phyloP scores from a whole-genome alignment of 2,888 invertebrate genomes.

The Vannuccia rotundouncinata region DNA sequence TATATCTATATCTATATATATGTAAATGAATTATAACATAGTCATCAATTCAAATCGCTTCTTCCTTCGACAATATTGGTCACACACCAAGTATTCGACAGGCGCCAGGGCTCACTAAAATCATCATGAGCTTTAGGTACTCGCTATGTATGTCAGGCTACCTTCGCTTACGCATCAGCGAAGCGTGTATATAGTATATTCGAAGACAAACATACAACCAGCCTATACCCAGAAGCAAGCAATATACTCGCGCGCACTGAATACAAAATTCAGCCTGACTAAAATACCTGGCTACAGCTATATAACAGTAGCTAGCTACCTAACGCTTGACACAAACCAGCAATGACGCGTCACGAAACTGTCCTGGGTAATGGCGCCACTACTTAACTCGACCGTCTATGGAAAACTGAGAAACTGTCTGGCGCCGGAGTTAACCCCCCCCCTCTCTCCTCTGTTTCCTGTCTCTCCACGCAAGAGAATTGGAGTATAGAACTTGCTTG shows the following conservation, averaged over 20 bases:
- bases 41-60: too few species aligned
- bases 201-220: neutral
- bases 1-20: too few species aligned
- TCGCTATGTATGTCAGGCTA: neutral
- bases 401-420: neutral
- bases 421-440: constrained; percentile 3
- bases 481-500: neutral
- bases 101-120: neutral
- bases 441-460: neutral
- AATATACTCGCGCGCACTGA: neutral
- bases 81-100: neutral
- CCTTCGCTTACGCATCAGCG: neutral
- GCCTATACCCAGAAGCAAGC: too few species aligned
- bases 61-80: too few species aligned
- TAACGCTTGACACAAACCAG: neutral
- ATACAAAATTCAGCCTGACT: too few species aligned
- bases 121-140: neutral
- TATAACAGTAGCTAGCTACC: neutral
- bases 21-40: too few species aligned
- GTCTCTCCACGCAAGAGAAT: constrained; percentile 1
- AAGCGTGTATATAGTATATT: neutral
- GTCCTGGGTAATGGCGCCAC: neutral
- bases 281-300: too few species aligned
- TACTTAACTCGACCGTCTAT: neutral
- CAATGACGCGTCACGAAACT: neutral